A percentile compares a stretch with the other conserved stretches of the same genome.
Conservation (phyloP, 2,888 invertebrate species). For the Aphrophora alni region DNA sequence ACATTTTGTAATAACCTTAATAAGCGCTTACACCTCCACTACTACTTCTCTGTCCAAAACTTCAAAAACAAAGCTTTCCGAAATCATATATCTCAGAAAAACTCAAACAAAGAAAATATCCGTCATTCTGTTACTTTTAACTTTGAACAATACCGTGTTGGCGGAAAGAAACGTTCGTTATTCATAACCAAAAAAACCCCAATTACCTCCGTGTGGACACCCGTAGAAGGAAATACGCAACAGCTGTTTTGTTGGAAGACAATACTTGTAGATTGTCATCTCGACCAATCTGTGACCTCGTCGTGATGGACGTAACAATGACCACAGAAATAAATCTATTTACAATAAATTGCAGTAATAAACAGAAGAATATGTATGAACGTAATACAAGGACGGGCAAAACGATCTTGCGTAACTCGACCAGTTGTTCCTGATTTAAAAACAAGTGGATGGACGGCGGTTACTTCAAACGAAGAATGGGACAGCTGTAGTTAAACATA, state of each 20-base stretch:
- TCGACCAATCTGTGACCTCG: background rate
- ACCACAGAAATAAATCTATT: conserved; percentile 3
- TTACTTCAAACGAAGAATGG: background rate
- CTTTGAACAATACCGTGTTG: background rate
- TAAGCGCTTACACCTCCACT: too few relatives aligned
- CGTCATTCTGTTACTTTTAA: background rate
- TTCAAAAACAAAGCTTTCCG: background rate
- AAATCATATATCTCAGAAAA: background rate
- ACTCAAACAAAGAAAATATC: background rate
- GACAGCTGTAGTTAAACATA: background rate
- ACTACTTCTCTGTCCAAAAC: too few relatives aligned
- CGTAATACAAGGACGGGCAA: too few relatives aligned
- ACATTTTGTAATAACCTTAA: too few relatives aligned
- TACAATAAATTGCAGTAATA: background rate
- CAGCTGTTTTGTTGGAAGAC: background rate
- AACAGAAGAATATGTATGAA: background rate
- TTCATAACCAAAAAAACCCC: background rate
- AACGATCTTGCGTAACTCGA: too few relatives aligned
- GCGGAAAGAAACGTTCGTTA: background rate
- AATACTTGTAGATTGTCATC: background rate
- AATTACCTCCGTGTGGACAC: background rate
- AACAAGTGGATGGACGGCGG: background rate
- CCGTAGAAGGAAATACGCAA: background rate
- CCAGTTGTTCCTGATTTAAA: too few relatives aligned
- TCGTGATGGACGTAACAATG: background rate